Percentiles rank a stretch among this genome's conserved stretches.
phyloP scores from a whole-genome alignment of 2,113 vertebrate genomes.

The Bos taurus region ARS-UCD2.0 NC_037336.1:86653001-86653500 shows the following conservation, averaged over 20 bases:
- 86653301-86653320: constrained; percentile 81
- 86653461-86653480: constrained; percentile 94
- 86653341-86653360: constrained; percentile 79
- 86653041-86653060: constrained; percentile 81
- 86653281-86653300: constrained; percentile 82
- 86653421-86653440: constrained; percentile 93
- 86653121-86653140: constrained; percentile 75
- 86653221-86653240: constrained; percentile 84
- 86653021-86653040: constrained; percentile 85
- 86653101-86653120: constrained; percentile 78
- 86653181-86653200: constrained; percentile 78
- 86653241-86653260: constrained; percentile 80
- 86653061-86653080: constrained; percentile 77
- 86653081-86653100: constrained; percentile 79
- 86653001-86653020: constrained; percentile 87
- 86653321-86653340: constrained; percentile 77
- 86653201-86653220: constrained; percentile 73
- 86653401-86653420: constrained; percentile 86
- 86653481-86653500: constrained; percentile 96
- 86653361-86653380: constrained; percentile 86
- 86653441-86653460: constrained; percentile 92
- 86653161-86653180: constrained; percentile 77
- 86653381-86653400: constrained; percentile 84
- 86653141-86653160: constrained; percentile 77
- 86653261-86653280: constrained; percentile 82